These are phyloP conservation scores for Sitophilus oryzae DNA, from an alignment of 1,140 invertebrate genomes.

Conservation along the genomic window DNA sequence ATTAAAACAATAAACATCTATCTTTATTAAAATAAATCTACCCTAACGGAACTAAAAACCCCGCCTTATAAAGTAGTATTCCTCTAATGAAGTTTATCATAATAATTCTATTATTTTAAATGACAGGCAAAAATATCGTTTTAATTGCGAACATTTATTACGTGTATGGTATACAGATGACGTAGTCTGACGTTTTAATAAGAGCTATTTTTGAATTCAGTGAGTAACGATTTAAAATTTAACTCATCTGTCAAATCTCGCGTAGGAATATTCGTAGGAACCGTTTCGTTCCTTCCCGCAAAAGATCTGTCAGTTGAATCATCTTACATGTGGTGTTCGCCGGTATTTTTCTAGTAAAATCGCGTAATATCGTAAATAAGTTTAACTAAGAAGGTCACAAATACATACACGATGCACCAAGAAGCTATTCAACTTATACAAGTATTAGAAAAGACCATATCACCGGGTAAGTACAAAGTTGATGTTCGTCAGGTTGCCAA, in stretches of 20 bases:
- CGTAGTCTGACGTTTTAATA: neutral
- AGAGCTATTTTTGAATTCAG: conserved; percentile 7
- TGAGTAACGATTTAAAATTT: conserved; percentile 15
- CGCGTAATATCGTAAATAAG: neutral
- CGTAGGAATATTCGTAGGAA: conserved; percentile 21
- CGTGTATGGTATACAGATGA: too few relatives aligned
- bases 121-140: too few relatives aligned
- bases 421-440: conserved; percentile 71
- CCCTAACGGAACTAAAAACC: too few relatives aligned
- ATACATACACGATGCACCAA: conserved; percentile 51
- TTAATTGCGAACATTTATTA: too few relatives aligned
- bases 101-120: too few relatives aligned
- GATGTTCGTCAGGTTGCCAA: conserved; percentile 28
- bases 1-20: too few relatives aligned
- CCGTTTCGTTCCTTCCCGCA: conserved; percentile 24
- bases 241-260: conserved; percentile 14
- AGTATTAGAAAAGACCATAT: conserved; percentile 93
- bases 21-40: too few relatives aligned
- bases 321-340: conserved; percentile 34
- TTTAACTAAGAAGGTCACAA: too few relatives aligned
- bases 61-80: too few relatives aligned
- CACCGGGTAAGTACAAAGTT: conserved; percentile 69
- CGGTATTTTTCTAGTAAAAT: conserved; percentile 24
- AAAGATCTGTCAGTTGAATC: conserved; percentile 28
- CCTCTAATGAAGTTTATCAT: too few relatives aligned